These are phyloP conservation scores for Mustela nigripes DNA, from an alignment of 2,113 vertebrate species.

Conservation along the genomic window DNA sequence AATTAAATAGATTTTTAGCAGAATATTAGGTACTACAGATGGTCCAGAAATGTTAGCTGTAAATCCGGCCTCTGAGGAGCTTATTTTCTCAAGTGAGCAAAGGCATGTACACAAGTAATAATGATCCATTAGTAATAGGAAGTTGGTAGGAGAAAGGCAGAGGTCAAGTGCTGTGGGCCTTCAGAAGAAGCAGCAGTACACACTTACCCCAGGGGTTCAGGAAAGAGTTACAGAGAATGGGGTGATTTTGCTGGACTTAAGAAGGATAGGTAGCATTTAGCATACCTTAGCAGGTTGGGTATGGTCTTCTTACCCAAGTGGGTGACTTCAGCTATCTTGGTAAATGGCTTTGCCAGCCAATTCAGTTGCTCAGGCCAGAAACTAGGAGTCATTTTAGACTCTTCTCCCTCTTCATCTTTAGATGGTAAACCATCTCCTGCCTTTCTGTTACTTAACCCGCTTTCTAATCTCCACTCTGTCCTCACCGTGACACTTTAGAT, in stretches of 20 bases:
- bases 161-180: not conserved
- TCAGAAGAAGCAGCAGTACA: conserved; percentile 34
- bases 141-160: conserved; percentile 14
- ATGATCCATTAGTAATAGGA: not conserved
- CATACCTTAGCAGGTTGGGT: not conserved
- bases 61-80: not conserved
- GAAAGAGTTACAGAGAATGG: not conserved
- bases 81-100: conserved; percentile 48
- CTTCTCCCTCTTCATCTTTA: not conserved
- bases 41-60: conserved; percentile 51
- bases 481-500: not conserved
- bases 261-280: not conserved
- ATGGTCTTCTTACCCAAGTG: not conserved
- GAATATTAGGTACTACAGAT: not conserved
- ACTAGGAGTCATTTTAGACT: conserved; percentile 21
- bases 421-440: not conserved
- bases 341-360: conserved; percentile 13
- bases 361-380: conserved; percentile 47
- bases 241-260: not conserved
- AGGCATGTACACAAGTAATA: not conserved
- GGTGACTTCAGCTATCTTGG: not conserved
- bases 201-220: not conserved
- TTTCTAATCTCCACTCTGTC: conserved; percentile 18
- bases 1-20: conserved; percentile 47
- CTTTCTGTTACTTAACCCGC: conserved; percentile 18